phyloP scores from a whole-genome alignment of 2,888 invertebrate genomes.

The Lagria hirta region DNA sequence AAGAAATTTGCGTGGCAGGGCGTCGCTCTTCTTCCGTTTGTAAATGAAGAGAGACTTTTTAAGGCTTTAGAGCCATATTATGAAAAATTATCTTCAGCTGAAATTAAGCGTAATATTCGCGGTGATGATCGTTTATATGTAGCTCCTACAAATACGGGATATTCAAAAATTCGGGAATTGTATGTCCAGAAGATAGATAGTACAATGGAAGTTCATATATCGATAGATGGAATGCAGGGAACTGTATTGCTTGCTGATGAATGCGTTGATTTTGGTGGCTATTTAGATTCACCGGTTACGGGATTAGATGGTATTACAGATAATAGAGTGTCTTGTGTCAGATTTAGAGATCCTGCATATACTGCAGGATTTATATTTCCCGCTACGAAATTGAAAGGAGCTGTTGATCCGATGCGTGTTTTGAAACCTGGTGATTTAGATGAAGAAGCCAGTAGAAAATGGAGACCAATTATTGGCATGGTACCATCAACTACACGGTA shows the following conservation, averaged over 20 bases:
- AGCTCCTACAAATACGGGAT: conserved; percentile 68
- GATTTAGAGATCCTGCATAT: conserved; percentile 80
- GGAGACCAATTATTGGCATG: conserved; percentile 75
- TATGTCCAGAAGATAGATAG: conserved; percentile 61
- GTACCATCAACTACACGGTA: conserved; percentile 48
- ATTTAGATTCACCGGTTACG: conserved; percentile 69
- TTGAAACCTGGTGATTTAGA: conserved; percentile 76
- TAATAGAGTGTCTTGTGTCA: conserved; percentile 66
- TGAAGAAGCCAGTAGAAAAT: conserved; percentile 67
- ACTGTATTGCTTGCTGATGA: conserved; percentile 72
- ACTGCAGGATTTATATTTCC: conserved; percentile 73
- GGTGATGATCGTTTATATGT: conserved; percentile 93
- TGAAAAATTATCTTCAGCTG: conserved; percentile 75
- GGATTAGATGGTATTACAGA: conserved; percentile 64
- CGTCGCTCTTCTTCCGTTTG: conserved; percentile 96
- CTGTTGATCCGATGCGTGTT: conserved; percentile 71
- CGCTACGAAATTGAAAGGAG: conserved; percentile 68
- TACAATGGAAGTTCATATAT: conserved; percentile 62
- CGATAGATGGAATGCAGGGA: conserved; percentile 83
- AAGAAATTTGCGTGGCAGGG: conserved; percentile 99
- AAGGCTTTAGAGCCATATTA: conserved; percentile 83
- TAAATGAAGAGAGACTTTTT: conserved; percentile 88
- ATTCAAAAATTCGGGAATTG: conserved; percentile 68
- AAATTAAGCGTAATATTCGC: conserved; percentile 82
- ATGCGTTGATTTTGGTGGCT: conserved; percentile 68